phyloP scores from a whole-genome alignment of 2,113 vertebrate genomes.

The Thinocorus orbignyianus region DNA sequence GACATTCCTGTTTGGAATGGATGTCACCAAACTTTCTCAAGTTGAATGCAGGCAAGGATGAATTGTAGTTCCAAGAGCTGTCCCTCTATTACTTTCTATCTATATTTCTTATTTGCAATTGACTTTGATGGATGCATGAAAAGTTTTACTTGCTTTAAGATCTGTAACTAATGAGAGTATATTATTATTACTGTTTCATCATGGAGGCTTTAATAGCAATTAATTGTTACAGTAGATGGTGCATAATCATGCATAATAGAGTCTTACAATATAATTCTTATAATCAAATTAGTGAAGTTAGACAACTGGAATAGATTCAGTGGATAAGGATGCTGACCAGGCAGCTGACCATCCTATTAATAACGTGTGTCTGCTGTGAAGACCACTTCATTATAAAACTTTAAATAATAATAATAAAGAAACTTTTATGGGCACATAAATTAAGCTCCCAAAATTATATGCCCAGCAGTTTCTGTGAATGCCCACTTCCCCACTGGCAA shows the following conservation, averaged over 20 bases:
- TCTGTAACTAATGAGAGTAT: not conserved
- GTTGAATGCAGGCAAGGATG: not conserved
- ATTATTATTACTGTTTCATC: not conserved
- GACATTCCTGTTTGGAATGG: not conserved
- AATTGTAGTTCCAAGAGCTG: not conserved
- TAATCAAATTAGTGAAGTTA: not conserved
- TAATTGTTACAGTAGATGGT: not conserved
- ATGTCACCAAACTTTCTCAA: conserved; percentile 28
- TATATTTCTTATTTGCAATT: not conserved
- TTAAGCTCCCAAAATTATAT: not conserved
- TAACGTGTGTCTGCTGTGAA: not conserved
- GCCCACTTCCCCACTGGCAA: not conserved
- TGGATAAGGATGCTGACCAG: not conserved
- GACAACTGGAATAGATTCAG: not conserved
- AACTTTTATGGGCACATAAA: not conserved
- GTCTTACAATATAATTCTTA: not conserved
- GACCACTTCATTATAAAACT: not conserved
- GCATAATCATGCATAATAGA: not conserved
- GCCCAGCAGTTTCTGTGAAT: not conserved
- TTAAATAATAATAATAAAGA: not conserved
- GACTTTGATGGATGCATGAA: not conserved
- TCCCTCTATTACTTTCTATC: not conserved
- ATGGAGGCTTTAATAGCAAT: not conserved
- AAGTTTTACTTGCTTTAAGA: not conserved
- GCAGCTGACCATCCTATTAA: not conserved